A percentile compares a stretch with the other conserved stretches of the same genome.
Conservation (phyloP, 2,797 vertebrate species). For the Varecia variegata region DNA sequence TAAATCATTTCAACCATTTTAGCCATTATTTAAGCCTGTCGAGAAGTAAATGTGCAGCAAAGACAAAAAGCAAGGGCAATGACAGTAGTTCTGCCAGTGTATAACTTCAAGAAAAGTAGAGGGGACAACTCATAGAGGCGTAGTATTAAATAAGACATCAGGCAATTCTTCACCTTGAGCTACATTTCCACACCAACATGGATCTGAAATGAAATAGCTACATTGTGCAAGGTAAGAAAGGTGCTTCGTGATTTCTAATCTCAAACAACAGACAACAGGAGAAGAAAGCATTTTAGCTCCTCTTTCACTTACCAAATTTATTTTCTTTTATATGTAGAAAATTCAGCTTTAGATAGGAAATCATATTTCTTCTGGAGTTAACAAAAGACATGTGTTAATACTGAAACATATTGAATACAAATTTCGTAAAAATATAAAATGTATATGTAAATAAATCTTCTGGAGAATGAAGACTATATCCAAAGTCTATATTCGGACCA, state of each 20-base stretch:
- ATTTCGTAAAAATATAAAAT: constrained; percentile 18
- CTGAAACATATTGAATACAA: background rate
- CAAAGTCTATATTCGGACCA: background rate
- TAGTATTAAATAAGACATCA: constrained; percentile 15
- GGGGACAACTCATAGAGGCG: background rate
- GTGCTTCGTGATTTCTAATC: background rate
- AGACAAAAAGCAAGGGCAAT: constrained; percentile 62
- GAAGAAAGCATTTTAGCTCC: background rate
- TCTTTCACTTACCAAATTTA: background rate
- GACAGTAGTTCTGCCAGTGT: background rate
- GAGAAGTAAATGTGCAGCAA: constrained; percentile 59
- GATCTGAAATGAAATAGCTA: background rate
- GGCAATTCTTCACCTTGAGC: background rate
- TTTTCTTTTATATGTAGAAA: background rate
- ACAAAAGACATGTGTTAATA: background rate
- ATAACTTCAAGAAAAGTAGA: constrained; percentile 37
- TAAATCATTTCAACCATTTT: constrained; percentile 68
- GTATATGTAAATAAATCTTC: background rate
- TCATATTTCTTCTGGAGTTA: background rate
- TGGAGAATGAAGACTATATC: background rate
- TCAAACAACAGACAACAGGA: background rate
- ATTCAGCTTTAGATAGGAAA: background rate
- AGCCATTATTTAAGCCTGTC: constrained; percentile 62
- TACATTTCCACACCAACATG: background rate
- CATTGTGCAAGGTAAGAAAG: background rate